Evolutionary conservation across 2,113 vertebrate species (phyloP).

Genomic region (Okapia johnstoni): DNA sequence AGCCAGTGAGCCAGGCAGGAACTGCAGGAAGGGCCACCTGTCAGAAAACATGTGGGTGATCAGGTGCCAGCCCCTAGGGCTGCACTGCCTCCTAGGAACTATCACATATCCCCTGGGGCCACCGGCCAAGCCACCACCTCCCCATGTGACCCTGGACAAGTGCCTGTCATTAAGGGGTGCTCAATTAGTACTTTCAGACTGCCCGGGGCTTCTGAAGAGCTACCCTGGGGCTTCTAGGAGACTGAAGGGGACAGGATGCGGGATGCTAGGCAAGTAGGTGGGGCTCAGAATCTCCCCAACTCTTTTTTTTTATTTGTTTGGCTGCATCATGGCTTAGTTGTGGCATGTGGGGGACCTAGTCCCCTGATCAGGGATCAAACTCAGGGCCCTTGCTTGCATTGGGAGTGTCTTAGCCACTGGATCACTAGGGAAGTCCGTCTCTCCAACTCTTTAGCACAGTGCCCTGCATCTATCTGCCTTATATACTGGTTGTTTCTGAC

Average conservation of each 20-base stretch:
- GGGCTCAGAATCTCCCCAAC: background rate
- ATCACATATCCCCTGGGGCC: background rate
- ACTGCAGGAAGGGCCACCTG: rapidly evolving
- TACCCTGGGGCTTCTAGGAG: background rate
- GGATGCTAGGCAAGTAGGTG: background rate
- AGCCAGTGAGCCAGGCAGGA: background rate
- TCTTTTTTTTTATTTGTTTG: background rate
- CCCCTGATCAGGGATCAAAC: background rate
- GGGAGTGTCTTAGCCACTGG: background rate
- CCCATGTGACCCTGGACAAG: background rate
- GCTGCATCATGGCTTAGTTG: background rate
- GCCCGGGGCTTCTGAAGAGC: background rate
- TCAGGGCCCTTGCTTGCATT: background rate
- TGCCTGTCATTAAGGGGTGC: background rate
- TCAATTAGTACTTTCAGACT: background rate
- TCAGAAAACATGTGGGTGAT: background rate
- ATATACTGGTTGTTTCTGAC: background rate
- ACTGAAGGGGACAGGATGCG: rapidly evolving
- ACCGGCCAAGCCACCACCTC: background rate
- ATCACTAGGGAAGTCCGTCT: background rate
- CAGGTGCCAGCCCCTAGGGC: background rate
- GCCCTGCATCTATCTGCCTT: background rate
- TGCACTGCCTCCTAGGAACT: background rate
- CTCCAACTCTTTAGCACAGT: too few relatives aligned
- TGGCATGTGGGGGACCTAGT: background rate